A percentile compares a stretch with the other conserved stretches of the same genome.
phyloP scores from a whole-genome alignment of 2,888 invertebrate genomes.

The Melipona bicolor region DNA sequence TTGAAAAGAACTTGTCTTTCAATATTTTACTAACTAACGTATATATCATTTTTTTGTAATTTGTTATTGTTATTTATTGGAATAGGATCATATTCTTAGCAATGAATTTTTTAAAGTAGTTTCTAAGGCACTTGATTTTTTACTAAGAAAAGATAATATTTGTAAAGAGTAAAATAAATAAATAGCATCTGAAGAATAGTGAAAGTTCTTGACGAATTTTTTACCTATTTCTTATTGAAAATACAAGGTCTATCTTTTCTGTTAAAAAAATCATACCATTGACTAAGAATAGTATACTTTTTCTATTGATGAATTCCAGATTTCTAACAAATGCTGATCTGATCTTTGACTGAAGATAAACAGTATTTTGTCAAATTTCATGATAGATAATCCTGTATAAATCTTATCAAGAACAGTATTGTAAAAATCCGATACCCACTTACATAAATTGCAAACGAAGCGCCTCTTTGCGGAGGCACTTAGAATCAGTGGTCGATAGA shows the following conservation, averaged over 20 bases:
- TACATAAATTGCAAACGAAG: constrained; percentile 24
- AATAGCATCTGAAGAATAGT: not conserved
- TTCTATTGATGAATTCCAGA: not conserved
- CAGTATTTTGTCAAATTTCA: not conserved
- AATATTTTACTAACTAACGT: not conserved
- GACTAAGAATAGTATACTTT: not conserved
- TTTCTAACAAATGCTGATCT: not conserved
- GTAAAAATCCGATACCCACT: not conserved
- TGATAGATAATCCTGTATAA: constrained; percentile 1
- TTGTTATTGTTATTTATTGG: not conserved
- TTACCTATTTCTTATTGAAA: not conserved
- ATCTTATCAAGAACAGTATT: not conserved
- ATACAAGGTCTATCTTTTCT: not conserved
- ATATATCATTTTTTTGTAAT: not conserved
- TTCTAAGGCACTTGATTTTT: not conserved
- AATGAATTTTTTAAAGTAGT: not conserved
- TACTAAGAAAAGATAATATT: not conserved
- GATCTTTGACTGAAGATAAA: not conserved
- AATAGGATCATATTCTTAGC: not conserved
- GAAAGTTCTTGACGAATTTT: not conserved
- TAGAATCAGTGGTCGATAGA: constrained; percentile 74
- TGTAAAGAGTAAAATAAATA: not conserved
- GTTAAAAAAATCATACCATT: not conserved
- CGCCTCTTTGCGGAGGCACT: constrained; percentile 48
- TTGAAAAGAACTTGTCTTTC: not conserved